phyloP scores from a whole-genome alignment of 2,888 invertebrate species.

The Drosophila formosana region DNA sequence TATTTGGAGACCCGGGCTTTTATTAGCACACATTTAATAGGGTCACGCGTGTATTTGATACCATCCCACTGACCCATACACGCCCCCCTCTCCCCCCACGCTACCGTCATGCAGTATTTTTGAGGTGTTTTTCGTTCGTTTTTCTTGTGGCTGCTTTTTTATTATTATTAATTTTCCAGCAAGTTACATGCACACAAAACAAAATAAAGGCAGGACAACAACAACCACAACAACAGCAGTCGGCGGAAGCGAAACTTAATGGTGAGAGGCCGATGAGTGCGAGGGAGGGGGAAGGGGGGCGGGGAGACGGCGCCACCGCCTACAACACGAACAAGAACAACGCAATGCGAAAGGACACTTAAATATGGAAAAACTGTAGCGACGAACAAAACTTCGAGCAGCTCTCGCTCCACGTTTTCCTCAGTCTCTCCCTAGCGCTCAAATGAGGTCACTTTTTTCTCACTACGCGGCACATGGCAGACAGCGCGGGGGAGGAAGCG shows the following conservation, averaged over 20 bases:
- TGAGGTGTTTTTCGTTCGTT: slow-evolving; percentile 66
- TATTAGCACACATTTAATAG: slow-evolving; percentile 81
- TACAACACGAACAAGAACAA: slow-evolving; percentile 56
- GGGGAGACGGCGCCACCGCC: slow-evolving; percentile 41
- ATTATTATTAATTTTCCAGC: slow-evolving; percentile 82
- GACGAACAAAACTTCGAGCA: slow-evolving; percentile 10
- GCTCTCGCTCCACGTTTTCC: neutral
- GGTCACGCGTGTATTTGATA: slow-evolving; percentile 77
- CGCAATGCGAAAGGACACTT: slow-evolving; percentile 78
- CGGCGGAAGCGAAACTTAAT: slow-evolving; percentile 34
- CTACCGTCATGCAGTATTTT: slow-evolving; percentile 20
- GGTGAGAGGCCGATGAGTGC: slow-evolving; percentile 1
- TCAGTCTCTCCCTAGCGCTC: neutral
- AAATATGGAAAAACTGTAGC: slow-evolving; percentile 68
- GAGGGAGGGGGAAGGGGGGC: neutral
- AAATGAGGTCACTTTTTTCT: slow-evolving; percentile 66
- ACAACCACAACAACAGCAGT: slow-evolving; percentile 32
- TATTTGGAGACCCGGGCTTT: slow-evolving; percentile 75
- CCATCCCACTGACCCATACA: slow-evolving; percentile 42
- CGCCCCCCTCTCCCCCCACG: neutral
- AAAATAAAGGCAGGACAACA: slow-evolving; percentile 75
- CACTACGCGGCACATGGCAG: slow-evolving; percentile 23
- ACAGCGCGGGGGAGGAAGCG: neutral
- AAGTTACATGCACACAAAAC: slow-evolving; percentile 77
- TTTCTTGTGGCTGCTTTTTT: slow-evolving; percentile 58